Base-by-base conservation (phyloP, 2,797 vertebrate species). In the Crypturellus tataupa region DNA sequence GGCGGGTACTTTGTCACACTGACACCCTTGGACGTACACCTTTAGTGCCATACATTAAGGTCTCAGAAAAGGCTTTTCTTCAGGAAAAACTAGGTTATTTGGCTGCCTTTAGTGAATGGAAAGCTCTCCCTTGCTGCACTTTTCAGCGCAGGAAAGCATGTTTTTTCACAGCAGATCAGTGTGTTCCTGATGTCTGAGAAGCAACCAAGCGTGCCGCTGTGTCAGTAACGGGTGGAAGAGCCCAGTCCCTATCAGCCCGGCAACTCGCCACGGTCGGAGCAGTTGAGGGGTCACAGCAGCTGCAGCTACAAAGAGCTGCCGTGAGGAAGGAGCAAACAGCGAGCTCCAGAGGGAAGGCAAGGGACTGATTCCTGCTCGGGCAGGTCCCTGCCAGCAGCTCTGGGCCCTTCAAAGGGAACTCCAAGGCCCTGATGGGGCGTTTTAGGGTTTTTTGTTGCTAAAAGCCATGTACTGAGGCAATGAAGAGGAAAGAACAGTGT, bases 201-300 rank as follows among this genome's bases (percentile, higher is more conserved):
- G 51, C 47, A 67, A 29, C 31, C 35, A 16, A 59, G 46, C 2
- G 0, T 33, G 25, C 42, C 21, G 8, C 55, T 67, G 8, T 69
- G 6, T n/a, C 39, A 67, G 31, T 35, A 69, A 49, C 24, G 64
- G 49, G 64, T 58, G 29, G 35, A 31, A 64, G 39, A 59, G 78
- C 21, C 37, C 5, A 8, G 39, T 58, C 33, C 4, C 49, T 69
- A 27, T 23, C 27, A 76, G 0, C 16, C 20, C 39, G 37, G 18
- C 2, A 2, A 11, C 25, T 64, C 31, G 33, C 55, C 0, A 4
- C 29, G 51, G 0, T 72, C 31, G 29, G 7, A 35, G 0, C 25
- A 29, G 16, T 13, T 10, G 12, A 82, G 60, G 31, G 16, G n/a
- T 29, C 7, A 13, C 2, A 62, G 59, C 33, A 35, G 21, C 39